Conservation (phyloP, 92 coral and sea anemone species). For the Zoanthus gigantus region DNA sequence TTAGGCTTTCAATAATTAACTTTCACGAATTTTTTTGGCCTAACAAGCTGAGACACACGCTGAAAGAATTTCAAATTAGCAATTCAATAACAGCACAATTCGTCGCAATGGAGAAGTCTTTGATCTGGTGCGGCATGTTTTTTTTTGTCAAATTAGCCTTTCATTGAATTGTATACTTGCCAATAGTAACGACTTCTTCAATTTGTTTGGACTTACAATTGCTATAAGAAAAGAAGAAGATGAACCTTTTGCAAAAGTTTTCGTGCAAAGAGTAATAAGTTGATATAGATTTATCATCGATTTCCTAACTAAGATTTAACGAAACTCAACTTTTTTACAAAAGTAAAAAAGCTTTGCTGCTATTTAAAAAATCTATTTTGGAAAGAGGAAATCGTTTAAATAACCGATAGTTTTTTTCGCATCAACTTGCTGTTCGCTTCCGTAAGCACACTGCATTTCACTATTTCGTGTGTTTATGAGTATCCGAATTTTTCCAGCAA, state of each 20-base stretch:
- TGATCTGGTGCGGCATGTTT: slow-evolving; percentile 20
- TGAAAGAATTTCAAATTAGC: slow-evolving; percentile 35
- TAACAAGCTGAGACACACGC: neutral
- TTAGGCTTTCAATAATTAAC: neutral
- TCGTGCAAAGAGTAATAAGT: neutral
- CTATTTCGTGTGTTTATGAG: no score
- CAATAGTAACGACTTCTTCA: neutral
- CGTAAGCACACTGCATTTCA: no score
- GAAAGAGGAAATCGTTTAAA: no score
- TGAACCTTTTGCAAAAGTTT: neutral
- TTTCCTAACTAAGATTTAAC: no score
- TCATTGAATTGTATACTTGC: neutral
- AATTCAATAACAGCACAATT: slow-evolving; percentile 5
- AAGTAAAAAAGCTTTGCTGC: no score
- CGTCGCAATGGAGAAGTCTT: slow-evolving; percentile 45
- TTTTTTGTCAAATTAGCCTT: slow-evolving; percentile 5
- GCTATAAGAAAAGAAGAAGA: neutral
- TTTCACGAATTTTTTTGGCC: neutral
- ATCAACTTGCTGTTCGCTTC: no score
- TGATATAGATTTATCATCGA: no score
- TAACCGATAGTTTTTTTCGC: no score
- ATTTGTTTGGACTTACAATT: neutral
- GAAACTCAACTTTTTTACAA: no score
- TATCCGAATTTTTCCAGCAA: no score
- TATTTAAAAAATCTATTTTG: no score